Evolutionary conservation across 2,113 vertebrate genomes (phyloP).

Genomic region (Cairina moschata): DNA sequence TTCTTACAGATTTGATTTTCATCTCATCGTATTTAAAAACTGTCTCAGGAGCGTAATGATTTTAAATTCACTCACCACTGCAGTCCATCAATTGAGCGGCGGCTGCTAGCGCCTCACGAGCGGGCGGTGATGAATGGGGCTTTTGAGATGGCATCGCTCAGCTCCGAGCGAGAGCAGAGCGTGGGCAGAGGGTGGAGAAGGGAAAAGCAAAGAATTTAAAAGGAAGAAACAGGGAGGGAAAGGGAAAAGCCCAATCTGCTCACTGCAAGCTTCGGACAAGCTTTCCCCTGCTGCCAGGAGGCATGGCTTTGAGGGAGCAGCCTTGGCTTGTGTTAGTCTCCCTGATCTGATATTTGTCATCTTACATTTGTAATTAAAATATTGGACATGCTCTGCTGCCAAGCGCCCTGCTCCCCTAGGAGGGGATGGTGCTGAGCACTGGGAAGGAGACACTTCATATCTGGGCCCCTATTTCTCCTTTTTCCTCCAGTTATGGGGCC

Average conservation of each 20-base stretch:
- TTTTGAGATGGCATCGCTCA: slow-evolving; percentile 9
- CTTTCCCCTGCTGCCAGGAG: rapidly evolving
- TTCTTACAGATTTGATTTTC: background rate
- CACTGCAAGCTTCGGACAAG: background rate
- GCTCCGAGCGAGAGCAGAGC: background rate
- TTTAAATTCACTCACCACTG: slow-evolving; percentile 19
- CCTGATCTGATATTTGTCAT: background rate
- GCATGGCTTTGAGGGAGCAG: background rate
- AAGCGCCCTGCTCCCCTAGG: rapidly evolving
- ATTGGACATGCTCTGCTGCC: background rate
- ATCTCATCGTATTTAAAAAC: slow-evolving; percentile 15
- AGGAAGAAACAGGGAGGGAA: background rate
- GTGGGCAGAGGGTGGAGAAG: background rate
- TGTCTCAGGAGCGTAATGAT: slow-evolving; percentile 4
- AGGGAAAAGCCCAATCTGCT: background rate
- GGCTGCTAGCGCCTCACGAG: background rate
- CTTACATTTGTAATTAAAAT: background rate
- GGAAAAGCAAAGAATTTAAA: background rate
- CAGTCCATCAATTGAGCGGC: slow-evolving; percentile 44
- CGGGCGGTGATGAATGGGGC: slow-evolving; percentile 47
- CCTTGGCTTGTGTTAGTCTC: rapidly evolving
- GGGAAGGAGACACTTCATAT: background rate
- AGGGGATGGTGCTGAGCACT: background rate
- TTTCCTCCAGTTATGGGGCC: background rate
- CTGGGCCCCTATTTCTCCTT: slow-evolving; percentile 17